These are phyloP conservation scores for Lethrus apterus DNA, from an alignment of 1,140 invertebrate species.

Conservation along the genomic window DNA sequence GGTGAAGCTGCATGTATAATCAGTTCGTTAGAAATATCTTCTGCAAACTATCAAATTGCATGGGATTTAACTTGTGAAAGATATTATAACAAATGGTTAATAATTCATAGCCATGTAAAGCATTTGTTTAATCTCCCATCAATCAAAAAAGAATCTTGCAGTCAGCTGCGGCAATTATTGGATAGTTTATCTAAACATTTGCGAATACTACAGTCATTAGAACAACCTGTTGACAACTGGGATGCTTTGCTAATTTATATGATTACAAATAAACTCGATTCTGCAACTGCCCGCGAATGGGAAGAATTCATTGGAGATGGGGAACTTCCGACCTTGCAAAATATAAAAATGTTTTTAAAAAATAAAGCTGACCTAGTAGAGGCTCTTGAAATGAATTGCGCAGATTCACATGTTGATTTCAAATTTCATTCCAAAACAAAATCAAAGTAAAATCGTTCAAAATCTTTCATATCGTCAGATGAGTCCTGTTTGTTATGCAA, in stretches of 20 bases:
- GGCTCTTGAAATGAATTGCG: too few species aligned
- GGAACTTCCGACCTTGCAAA: background rate
- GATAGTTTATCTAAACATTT: constrained; percentile 3
- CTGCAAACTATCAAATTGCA: constrained; percentile 26
- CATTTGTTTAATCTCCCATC: background rate
- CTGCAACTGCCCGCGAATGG: background rate
- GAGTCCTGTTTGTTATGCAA: too few species aligned
- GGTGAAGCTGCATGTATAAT: too few species aligned
- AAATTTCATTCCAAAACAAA: too few species aligned
- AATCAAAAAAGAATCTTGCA: background rate
- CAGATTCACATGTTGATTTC: too few species aligned
- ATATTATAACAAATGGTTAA: constrained; percentile 23
- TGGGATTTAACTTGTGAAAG: constrained; percentile 21
- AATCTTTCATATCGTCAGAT: too few species aligned
- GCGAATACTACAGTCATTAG: too few species aligned
- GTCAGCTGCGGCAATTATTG: background rate
- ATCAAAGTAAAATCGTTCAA: too few species aligned
- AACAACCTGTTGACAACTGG: background rate
- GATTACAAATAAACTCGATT: background rate
- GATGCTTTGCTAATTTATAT: background rate
- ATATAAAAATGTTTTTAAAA: too few species aligned
- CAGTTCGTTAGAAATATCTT: too few species aligned
- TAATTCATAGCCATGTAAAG: constrained; percentile 25
- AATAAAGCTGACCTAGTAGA: too few species aligned
- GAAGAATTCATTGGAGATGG: background rate